phyloP scores from a whole-genome alignment of 2,888 invertebrate species.

The Oxycera nigricornis region DNA sequence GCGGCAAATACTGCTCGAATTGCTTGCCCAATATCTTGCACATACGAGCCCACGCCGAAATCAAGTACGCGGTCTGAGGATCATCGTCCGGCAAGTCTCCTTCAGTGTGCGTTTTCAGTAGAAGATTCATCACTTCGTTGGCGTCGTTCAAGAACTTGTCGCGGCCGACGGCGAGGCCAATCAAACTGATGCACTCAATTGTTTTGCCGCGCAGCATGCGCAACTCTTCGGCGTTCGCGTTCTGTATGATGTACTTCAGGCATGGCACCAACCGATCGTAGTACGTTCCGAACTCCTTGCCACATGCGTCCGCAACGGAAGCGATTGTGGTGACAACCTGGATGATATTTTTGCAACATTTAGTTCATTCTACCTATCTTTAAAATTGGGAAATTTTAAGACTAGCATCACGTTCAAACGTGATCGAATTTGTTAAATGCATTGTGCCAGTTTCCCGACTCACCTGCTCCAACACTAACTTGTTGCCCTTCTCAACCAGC shows the following conservation, averaged over 20 bases:
- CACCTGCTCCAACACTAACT: conserved; percentile 92
- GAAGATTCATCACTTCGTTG: conserved; percentile 93
- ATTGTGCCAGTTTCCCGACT: too few relatives aligned
- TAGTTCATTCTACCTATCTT: neutral
- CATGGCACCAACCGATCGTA: conserved; percentile 95
- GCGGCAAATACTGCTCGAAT: conserved; percentile 86
- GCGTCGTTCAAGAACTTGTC: conserved; percentile 91
- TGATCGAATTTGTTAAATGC: too few relatives aligned
- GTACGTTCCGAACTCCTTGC: conserved; percentile 92
- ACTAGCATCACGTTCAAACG: too few relatives aligned
- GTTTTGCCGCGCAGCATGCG: conserved; percentile 95
- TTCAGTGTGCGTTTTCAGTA: conserved; percentile 88
- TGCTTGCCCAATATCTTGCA: conserved; percentile 90
- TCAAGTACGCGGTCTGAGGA: conserved; percentile 96
- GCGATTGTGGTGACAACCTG: conserved; percentile 95
- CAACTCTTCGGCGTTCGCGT: conserved; percentile 86
- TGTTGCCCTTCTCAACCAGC: conserved; percentile 91
- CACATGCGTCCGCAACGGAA: conserved; percentile 97
- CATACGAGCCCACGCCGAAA: conserved; percentile 98
- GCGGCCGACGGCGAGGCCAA: conserved; percentile 85
- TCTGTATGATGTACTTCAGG: conserved; percentile 95
- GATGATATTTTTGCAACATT: neutral
- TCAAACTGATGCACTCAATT: conserved; percentile 98
- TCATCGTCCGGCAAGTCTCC: conserved; percentile 90
- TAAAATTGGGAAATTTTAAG: neutral